Conservation (phyloP, 2,797 vertebrate species). For the Calcarius lapponicus region DNA sequence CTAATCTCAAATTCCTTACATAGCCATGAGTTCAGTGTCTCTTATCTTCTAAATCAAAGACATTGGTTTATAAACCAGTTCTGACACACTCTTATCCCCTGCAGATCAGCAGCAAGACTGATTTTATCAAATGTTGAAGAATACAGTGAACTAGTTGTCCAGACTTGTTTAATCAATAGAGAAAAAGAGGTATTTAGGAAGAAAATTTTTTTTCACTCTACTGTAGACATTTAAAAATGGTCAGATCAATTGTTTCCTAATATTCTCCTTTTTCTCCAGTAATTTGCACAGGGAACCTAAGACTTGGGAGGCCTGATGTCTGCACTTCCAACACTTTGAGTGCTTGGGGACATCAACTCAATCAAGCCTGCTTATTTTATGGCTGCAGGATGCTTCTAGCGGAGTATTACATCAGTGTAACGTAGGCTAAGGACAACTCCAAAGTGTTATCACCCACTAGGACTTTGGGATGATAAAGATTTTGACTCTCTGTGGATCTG, state of each 20-base stretch:
- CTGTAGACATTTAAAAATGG: neutral
- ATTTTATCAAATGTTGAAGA: neutral
- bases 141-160: neutral
- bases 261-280: neutral
- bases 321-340: neutral
- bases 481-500: neutral
- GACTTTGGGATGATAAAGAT: neutral
- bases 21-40: neutral
- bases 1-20: neutral
- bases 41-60: neutral
- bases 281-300: neutral
- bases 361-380: neutral
- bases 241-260: neutral
- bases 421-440: neutral
- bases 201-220: neutral
- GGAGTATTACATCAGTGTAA: neutral
- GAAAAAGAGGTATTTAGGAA: neutral
- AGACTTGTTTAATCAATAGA: neutral
- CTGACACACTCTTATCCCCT: neutral
- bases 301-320: neutral
- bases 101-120: neutral
- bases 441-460: neutral
- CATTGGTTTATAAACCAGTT: neutral
- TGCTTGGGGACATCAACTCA: neutral
- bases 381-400: neutral